A percentile compares a stretch with the other conserved stretches of the same genome.
Conservation (phyloP, 1,140 invertebrate genomes). For the Varroa destructor region DNA sequence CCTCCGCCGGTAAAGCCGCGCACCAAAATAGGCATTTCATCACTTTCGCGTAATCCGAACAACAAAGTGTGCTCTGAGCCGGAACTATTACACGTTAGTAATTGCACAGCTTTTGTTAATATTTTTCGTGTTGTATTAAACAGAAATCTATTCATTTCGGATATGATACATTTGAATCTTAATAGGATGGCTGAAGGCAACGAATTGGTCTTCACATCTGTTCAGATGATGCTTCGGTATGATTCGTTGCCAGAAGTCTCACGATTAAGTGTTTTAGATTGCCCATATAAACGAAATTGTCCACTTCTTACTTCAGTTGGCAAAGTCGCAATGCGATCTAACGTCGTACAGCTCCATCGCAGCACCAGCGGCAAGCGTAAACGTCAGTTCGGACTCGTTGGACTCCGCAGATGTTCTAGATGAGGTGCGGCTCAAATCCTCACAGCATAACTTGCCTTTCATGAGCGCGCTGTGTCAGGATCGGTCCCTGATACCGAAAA, state of each 20-base stretch:
- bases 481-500: constrained; percentile 46
- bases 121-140: background rate
- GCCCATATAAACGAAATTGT: no score
- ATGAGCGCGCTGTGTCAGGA: constrained; percentile 80
- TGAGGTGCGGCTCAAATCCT: constrained; percentile 18
- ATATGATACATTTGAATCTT: no score
- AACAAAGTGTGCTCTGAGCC: constrained; percentile 3
- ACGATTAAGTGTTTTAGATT: no score
- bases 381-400: constrained; percentile 29
- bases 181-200: no score
- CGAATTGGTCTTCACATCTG: no score
- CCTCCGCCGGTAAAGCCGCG: constrained; percentile 26
- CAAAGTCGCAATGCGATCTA: constrained; percentile 29
- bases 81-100: constrained; percentile 6
- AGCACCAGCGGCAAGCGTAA: constrained; percentile 27
- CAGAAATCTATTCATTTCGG: background rate
- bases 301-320: background rate
- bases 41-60: constrained; percentile 1
- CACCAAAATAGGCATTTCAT: constrained; percentile 31
- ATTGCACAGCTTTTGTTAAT: no score
- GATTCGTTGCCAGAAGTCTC: no score
- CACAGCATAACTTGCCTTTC: constrained; percentile 52
- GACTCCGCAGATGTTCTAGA: constrained; percentile 30
- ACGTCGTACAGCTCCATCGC: constrained; percentile 33
- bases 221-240: no score